Conservation (phyloP, 2,113 vertebrate species). For the Pogonocichla stellata region DNA sequence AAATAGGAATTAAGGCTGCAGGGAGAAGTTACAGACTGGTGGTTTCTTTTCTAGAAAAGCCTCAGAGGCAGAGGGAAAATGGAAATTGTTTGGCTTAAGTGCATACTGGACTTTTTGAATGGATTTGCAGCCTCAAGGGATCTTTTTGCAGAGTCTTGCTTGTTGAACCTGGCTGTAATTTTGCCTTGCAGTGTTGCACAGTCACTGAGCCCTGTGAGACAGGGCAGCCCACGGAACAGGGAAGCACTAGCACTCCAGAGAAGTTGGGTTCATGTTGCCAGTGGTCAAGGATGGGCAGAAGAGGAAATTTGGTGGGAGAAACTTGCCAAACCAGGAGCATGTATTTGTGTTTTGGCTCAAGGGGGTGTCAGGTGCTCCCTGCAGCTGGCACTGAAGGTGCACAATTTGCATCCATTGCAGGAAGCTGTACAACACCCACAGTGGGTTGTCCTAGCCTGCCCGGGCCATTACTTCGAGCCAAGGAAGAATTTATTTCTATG, state of each 20-base stretch:
- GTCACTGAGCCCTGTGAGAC: background rate
- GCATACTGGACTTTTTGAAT: background rate
- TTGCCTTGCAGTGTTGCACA: background rate
- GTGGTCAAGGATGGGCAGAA: fast-evolving
- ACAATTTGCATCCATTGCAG: background rate
- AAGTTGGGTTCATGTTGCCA: background rate
- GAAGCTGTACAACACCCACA: background rate
- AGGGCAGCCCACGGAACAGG: background rate
- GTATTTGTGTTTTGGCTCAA: background rate
- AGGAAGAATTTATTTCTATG: background rate
- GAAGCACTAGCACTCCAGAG: background rate
- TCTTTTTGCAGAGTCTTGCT: background rate
- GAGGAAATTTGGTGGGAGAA: background rate
- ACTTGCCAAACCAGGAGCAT: background rate
- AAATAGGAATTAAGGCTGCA: background rate
- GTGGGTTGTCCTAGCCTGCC: background rate
- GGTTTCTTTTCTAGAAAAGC: background rate
- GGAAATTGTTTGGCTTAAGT: background rate
- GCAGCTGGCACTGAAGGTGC: background rate
- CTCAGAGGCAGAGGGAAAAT: background rate
- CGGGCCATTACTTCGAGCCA: background rate
- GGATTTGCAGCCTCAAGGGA: background rate
- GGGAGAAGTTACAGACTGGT: background rate
- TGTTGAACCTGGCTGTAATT: background rate
- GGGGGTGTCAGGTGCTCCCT: background rate